phyloP scores from a whole-genome alignment of 2,888 invertebrate species.

The Apotomis turbidana region DNA sequence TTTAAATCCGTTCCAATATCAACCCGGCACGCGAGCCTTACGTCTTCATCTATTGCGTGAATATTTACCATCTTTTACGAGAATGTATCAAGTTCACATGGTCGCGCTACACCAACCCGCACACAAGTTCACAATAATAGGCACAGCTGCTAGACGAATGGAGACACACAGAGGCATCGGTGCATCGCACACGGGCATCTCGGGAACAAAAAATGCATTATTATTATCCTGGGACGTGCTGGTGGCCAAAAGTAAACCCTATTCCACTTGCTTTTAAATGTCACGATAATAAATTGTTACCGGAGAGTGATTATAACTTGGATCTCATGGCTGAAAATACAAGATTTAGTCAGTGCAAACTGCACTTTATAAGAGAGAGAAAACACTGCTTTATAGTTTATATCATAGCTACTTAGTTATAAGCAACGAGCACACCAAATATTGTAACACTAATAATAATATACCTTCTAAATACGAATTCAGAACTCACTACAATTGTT shows the following conservation, averaged over 20 bases:
- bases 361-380: slow-evolving; percentile 45
- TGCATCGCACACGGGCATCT: slow-evolving; percentile 78
- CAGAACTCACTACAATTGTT: slow-evolving; percentile 2
- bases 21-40: slow-evolving; percentile 70
- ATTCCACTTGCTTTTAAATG: slow-evolving; percentile 41
- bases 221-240: slow-evolving; percentile 76
- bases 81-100: slow-evolving; percentile 59
- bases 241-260: slow-evolving; percentile 54
- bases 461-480: neutral
- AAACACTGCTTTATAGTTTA: slow-evolving; percentile 50
- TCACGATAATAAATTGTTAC: slow-evolving; percentile 41
- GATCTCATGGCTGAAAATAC: slow-evolving; percentile 65
- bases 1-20: slow-evolving; percentile 58
- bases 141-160: slow-evolving; percentile 78
- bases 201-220: slow-evolving; percentile 78
- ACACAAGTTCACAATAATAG: slow-evolving; percentile 76
- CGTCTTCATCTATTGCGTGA: slow-evolving; percentile 59
- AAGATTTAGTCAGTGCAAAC: slow-evolving; percentile 46
- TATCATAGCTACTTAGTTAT: neutral
- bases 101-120: slow-evolving; percentile 59
- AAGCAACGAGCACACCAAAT: neutral
- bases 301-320: slow-evolving; percentile 74
- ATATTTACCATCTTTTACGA: slow-evolving; percentile 52
- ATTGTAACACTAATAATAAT: neutral
- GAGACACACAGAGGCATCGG: slow-evolving; percentile 59